A percentile compares a stretch with the other conserved stretches of the same genome.
Conservation (phyloP, 2,797 vertebrate species). For the Sylvilagus floridanus region DNA sequence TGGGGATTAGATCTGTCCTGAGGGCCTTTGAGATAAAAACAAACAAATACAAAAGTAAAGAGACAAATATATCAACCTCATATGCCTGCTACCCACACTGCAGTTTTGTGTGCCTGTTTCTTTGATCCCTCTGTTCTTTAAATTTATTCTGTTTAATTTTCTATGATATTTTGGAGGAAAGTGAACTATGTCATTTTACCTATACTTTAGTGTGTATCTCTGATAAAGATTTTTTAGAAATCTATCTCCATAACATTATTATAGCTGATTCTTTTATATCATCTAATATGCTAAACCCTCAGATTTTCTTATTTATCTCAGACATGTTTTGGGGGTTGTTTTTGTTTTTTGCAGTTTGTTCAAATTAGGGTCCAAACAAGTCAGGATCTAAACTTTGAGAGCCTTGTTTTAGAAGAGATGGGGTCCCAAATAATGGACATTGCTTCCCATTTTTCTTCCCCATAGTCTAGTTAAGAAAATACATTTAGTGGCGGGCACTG, state of each 20-base stretch:
- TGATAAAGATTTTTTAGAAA: not conserved
- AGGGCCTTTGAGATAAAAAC: not conserved
- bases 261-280: not conserved
- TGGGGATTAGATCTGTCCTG: not conserved
- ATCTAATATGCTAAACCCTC: not conserved
- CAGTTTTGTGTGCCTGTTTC: constrained; percentile 3
- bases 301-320: constrained; percentile 4
- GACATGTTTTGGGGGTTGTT: not conserved
- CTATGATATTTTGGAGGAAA: constrained; percentile 48
- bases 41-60: not conserved
- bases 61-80: not conserved
- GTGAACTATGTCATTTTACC: constrained; percentile 17
- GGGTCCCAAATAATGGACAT: not conserved
- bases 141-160: not conserved
- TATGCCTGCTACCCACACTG: not conserved
- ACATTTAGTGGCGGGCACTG: too few relatives aligned
- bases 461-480: constrained; percentile 36
- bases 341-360: not conserved
- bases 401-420: constrained; percentile 5
- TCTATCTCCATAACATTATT: not conserved
- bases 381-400: constrained; percentile 8
- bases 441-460: constrained; percentile 34
- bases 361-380: constrained; percentile 18
- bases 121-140: not conserved
- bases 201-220: not conserved